Evolutionary conservation across 1,140 invertebrate genomes (phyloP).

Genomic region (Sweltsa coloradensis): DNA sequence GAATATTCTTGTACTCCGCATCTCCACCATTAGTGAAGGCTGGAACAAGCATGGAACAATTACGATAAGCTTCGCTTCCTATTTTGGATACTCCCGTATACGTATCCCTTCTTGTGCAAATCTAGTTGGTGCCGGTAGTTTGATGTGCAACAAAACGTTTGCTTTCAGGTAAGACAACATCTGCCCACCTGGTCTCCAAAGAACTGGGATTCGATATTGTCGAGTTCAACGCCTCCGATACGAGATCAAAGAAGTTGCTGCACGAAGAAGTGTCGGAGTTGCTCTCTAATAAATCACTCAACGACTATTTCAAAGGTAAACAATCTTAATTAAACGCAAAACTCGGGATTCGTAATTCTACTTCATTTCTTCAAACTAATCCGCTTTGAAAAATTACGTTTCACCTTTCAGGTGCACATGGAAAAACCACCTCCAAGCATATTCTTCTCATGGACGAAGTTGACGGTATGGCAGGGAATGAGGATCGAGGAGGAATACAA

Average conservation of each 20-base stretch:
- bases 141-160: too few species aligned
- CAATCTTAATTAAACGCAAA: constrained; percentile 9
- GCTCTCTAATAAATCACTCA: constrained; percentile 56
- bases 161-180: constrained; percentile 74
- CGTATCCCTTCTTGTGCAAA: too few species aligned
- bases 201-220: constrained; percentile 82
- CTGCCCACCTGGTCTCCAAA: constrained; percentile 66
- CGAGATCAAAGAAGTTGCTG: constrained; percentile 79
- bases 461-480: constrained; percentile 99
- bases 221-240: constrained; percentile 97
- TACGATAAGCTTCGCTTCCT: too few species aligned
- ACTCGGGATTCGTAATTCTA: background rate
- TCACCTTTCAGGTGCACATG: constrained; percentile 13
- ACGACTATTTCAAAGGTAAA: constrained; percentile 42
- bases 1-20: too few species aligned
- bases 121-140: too few species aligned
- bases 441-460: constrained; percentile 99
- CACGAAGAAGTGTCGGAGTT: constrained; percentile 70
- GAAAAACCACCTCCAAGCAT: constrained; percentile 45
- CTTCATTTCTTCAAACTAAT: constrained; percentile 1
- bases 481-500: constrained; percentile 92
- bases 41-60: too few species aligned
- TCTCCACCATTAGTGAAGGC: too few species aligned
- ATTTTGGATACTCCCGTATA: too few species aligned
- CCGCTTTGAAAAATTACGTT: background rate